Percentiles rank a stretch among this genome's conserved stretches.
These are phyloP conservation scores for Lathronympha strigana DNA, from an alignment of 2,888 invertebrate genomes.

Conservation along the genomic window DNA sequence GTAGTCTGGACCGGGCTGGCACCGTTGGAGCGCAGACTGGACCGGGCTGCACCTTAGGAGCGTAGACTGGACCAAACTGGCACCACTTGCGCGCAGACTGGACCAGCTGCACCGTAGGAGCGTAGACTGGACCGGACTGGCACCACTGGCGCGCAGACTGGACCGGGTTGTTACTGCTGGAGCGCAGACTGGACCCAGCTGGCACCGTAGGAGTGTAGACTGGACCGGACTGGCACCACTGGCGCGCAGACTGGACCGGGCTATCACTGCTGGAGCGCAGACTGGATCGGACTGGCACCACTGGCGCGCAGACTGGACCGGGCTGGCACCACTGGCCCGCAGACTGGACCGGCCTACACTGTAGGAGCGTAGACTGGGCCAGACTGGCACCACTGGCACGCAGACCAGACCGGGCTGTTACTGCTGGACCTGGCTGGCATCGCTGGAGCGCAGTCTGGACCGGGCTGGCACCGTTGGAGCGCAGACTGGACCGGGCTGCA, in stretches of 20 bases:
- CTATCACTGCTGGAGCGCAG: not conserved
- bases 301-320: not conserved
- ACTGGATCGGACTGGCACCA: not conserved
- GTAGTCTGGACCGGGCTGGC: not conserved
- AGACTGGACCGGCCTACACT: not conserved
- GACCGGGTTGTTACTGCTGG: not conserved
- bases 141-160: not conserved
- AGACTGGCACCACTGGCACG: not conserved
- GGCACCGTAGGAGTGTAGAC: not conserved
- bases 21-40: not conserved
- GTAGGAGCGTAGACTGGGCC: not conserved
- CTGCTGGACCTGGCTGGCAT: not conserved
- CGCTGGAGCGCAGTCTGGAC: not conserved
- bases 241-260: slow-evolving; percentile 2
- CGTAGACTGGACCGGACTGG: not conserved
- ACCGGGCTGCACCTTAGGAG: not conserved
- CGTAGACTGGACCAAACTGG: not conserved
- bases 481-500: not conserved
- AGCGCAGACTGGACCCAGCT: slow-evolving; percentile 2
- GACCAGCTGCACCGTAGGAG: not conserved
- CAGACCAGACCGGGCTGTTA: not conserved
- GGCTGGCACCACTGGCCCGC: slow-evolving; percentile 7
- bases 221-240: not conserved
- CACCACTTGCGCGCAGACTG: not conserved
- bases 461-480: not conserved